Base-by-base conservation (phyloP, 2,888 invertebrate genomes). In the Tetragonisca angustula region DNA sequence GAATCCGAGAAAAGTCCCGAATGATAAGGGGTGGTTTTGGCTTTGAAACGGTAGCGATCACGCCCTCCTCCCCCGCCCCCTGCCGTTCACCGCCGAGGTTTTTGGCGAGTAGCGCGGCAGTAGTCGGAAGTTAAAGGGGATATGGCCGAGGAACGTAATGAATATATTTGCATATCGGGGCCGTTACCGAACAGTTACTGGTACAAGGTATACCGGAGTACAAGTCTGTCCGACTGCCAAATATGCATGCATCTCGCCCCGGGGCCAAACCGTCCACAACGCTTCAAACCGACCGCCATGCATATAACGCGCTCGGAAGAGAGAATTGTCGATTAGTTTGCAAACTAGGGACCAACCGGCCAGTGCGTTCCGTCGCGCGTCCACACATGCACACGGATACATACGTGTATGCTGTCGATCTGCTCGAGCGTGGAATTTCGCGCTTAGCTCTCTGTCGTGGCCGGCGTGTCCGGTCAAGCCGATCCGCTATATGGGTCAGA, bases 101-200 rank as follows among this genome's bases (percentile, higher is more conserved):
- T 89, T 86, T 85, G 88, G 87, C 86, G 77, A 79, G 76, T 75
- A 76, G 77, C 59, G 80, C 69, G n/a, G 81, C 68, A 11, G 67
- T 67, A 62, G 81, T 76, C 84, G 82, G 79, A 82, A 84, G 87
- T 90, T 87, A 86, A 90, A 90, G 90, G 90, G 91, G 89, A 89
- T 90, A 89, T 88, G 90, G 87, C 89, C 85, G 88, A 89, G 88
- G 91, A 87, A 91, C 91, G 93, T 94, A 93, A 94, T 94, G 94
- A 94, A 94, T 94, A 94, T 93, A 94, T 94, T 94, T 94, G 94
- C 94, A 94, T 94, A 94, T 93, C 93, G 90, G 91, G 90, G 90
- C 93, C 92, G 93, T 94, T 93, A 93, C 93, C 89, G 91, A 93
- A 91, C 92, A 91, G 93, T 92, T 92, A 91, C 92, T 89, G 91